phyloP scores from a whole-genome alignment of 2,113 vertebrate genomes.

The Apus apus region DNA sequence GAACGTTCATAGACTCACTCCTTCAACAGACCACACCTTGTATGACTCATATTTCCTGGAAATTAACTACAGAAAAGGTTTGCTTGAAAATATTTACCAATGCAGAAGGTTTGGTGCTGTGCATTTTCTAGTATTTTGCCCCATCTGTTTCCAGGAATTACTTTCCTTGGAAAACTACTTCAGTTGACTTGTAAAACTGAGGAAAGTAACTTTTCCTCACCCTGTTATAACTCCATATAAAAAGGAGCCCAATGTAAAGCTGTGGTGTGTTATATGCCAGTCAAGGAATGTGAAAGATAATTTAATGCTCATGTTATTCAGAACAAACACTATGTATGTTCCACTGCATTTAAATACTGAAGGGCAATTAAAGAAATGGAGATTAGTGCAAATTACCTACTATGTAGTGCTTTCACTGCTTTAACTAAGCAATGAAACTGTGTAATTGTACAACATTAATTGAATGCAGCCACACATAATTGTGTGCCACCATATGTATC shows the following conservation, averaged over 20 bases:
- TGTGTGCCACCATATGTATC: slow-evolving; percentile 78
- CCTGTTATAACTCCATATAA: slow-evolving; percentile 39
- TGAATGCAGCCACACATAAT: slow-evolving; percentile 79
- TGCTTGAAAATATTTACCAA: not conserved
- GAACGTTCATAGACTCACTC: not conserved
- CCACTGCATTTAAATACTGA: slow-evolving; percentile 69
- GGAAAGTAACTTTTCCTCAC: slow-evolving; percentile 25
- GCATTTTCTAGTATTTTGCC: not conserved
- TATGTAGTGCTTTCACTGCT: slow-evolving; percentile 77
- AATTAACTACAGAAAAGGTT: not conserved
- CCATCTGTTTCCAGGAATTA: slow-evolving; percentile 11
- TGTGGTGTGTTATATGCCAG: slow-evolving; percentile 65
- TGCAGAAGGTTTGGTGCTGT: not conserved
- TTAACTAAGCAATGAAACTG: slow-evolving; percentile 83
- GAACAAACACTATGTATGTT: slow-evolving; percentile 66
- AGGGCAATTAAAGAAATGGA: slow-evolving; percentile 74
- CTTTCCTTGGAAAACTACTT: not conserved
- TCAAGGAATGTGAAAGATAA: slow-evolving; percentile 63
- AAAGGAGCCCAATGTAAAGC: slow-evolving; percentile 20
- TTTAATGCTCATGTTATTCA: slow-evolving; percentile 67
- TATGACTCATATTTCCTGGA: not conserved
- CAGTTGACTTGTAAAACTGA: not conserved
- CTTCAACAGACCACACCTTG: not conserved
- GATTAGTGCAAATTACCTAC: slow-evolving; percentile 79
- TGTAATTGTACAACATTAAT: slow-evolving; percentile 82